Evolutionary conservation across 37 sponge, comb jelly and placozoan genomes (phyloP).

Genomic region (Chondrilla cf. caribensis): DNA sequence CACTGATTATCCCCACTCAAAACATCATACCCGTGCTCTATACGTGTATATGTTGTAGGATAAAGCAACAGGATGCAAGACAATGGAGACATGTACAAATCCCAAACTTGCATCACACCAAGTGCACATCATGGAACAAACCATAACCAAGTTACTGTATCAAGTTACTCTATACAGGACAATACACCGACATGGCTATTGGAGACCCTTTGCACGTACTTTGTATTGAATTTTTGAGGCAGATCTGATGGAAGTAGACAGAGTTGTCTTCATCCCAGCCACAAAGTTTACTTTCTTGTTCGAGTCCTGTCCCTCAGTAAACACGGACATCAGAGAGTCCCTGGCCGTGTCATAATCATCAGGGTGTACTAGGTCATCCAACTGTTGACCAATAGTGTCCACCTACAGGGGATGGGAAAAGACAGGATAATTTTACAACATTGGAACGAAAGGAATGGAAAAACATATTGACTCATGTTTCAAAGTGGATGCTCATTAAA

Average conservation of each 20-base stretch:
- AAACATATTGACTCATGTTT: neutral
- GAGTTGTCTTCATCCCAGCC: conserved; percentile 10
- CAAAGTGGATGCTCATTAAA: neutral
- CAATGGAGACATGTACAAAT: too few relatives aligned
- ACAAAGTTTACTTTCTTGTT: conserved; percentile 1
- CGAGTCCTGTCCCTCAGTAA: neutral
- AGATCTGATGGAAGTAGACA: conserved; percentile 17
- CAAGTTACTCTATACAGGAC: too few relatives aligned
- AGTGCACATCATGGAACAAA: too few relatives aligned
- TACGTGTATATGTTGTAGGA: too few relatives aligned
- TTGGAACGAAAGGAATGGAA: neutral
- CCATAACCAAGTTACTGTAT: too few relatives aligned
- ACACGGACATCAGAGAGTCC: neutral
- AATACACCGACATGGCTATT: too few relatives aligned
- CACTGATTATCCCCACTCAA: too few relatives aligned
- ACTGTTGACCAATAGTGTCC: conserved; percentile 15
- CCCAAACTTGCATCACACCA: too few relatives aligned
- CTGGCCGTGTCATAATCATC: neutral
- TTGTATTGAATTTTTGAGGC: conserved; percentile 21
- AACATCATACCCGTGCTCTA: too few relatives aligned
- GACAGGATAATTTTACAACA: too few relatives aligned
- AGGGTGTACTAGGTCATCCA: conserved; percentile 9
- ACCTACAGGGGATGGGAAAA: neutral
- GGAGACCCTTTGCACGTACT: too few relatives aligned
- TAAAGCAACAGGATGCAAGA: too few relatives aligned